Base-by-base conservation (phyloP, 2,113 vertebrate genomes). In the Collichthys lucidus region DNA sequence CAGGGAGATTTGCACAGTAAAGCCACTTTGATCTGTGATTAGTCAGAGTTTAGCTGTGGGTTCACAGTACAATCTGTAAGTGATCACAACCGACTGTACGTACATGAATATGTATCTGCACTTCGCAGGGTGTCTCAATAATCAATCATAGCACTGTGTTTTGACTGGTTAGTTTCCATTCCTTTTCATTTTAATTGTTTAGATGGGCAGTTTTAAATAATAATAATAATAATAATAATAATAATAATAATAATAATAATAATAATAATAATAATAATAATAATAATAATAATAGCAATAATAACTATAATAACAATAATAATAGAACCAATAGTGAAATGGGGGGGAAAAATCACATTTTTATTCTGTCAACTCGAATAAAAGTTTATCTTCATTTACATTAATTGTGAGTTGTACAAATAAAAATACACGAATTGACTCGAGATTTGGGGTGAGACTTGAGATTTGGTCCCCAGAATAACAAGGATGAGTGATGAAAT, bases 11-110 rank as follows among this genome's bases (percentile, higher is more conserved):
- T 89, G 61, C 40, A 42, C 66, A 50, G 26, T 84, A 89, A 94
- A 92, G 80, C 87, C 88, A 90, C 46, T 88, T 87, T 93, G 92
- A 94, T 88, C 88, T 90, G 83, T 86, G 90, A 91, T 94, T 92
- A 92, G 79, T 89, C 29, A 0, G 73, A 76, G 64, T 79, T 90
- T 71, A 90, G 77, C 80, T 56, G 69, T 26, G 55, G 35, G 31
- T 40, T 74, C 55, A 49, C 35, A 12, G 50, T 60, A 5, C 78
- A 85, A 65, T 40, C 44, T 85, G 70, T 46, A 70, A 86, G 64
- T n/a, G 57, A 82, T 79, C 68, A 79, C 20, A 65, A 11, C 68
- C 61, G 1, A 56, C 53, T 61, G 40, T 42, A 61, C 68, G 40
- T 42, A 61, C 68, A 5, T 77, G 57, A 29, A 66, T 35, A 12